phyloP scores from a whole-genome alignment of 2,888 invertebrate genomes.

The Phengaris alcon region DNA sequence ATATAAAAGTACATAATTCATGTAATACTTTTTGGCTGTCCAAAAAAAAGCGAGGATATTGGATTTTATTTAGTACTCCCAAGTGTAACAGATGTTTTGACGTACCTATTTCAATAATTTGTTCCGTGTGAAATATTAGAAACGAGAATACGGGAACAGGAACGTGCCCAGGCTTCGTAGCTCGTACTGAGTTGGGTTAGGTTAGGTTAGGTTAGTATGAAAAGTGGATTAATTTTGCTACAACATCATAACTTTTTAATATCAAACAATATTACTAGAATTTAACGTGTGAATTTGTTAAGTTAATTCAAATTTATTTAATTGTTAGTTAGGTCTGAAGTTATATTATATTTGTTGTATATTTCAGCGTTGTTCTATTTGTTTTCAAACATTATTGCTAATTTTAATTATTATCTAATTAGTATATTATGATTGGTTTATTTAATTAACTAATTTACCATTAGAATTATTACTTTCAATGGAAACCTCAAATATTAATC shows the following conservation, averaged over 20 bases:
- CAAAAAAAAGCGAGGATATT: background rate
- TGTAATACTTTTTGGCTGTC: background rate
- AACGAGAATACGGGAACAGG: constrained; percentile 34
- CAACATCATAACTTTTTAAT: constrained; percentile 38
- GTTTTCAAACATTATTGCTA: background rate
- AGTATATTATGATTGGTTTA: background rate
- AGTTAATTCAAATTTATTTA: too few species aligned
- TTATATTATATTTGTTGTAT: background rate
- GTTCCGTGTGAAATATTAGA: constrained; percentile 34
- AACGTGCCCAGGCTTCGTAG: constrained; percentile 43
- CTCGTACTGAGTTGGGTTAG: background rate
- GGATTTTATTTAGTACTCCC: constrained; percentile 25
- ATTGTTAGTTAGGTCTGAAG: too few species aligned
- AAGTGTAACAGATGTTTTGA: constrained; percentile 33
- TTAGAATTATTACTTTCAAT: background rate
- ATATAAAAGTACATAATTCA: background rate
- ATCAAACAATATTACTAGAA: background rate
- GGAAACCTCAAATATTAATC: background rate
- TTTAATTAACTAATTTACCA: background rate
- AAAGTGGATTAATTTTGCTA: constrained; percentile 34
- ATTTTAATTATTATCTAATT: background rate
- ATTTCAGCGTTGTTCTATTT: background rate
- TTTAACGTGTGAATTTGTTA: too few species aligned
- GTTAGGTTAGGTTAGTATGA: too few species aligned
- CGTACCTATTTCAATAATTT: constrained; percentile 28